These are phyloP conservation scores for Dinomys branickii DNA, from an alignment of 2,113 vertebrate genomes.

Conservation along the genomic window DNA sequence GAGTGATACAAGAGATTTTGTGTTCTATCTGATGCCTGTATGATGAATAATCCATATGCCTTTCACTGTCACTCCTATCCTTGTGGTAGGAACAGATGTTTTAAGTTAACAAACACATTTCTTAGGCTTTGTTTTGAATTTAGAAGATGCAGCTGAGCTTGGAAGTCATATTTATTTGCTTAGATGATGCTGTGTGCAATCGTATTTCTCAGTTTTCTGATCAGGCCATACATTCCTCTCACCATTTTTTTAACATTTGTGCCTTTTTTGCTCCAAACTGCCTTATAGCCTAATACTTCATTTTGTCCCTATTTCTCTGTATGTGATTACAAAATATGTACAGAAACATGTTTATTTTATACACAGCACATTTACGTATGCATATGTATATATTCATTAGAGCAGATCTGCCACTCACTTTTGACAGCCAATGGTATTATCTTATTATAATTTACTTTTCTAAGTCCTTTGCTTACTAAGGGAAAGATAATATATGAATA, in stretches of 20 bases:
- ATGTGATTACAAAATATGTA: constrained; percentile 39
- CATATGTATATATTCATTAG: not conserved
- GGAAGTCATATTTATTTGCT: constrained; percentile 65
- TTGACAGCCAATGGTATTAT: constrained; percentile 41
- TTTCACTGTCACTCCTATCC: constrained; percentile 70
- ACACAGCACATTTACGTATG: not conserved
- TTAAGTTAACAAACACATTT: constrained; percentile 77
- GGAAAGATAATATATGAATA: constrained; percentile 60
- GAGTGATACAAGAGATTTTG: constrained; percentile 52
- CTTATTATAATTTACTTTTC: constrained; percentile 57
- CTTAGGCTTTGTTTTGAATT: constrained; percentile 74
- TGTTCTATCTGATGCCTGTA: constrained; percentile 63
- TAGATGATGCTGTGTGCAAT: constrained; percentile 10
- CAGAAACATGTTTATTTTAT: constrained; percentile 53
- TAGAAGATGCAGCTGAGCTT: constrained; percentile 57
- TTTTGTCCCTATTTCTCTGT: constrained; percentile 43
- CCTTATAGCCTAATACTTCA: not conserved
- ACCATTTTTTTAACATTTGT: constrained; percentile 23
- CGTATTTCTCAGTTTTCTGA: constrained; percentile 67
- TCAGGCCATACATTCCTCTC: not conserved
- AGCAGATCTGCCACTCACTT: constrained; percentile 49
- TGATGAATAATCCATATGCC: constrained; percentile 68
- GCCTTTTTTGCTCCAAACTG: constrained; percentile 45
- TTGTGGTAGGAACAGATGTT: constrained; percentile 77
- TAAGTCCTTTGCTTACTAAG: constrained; percentile 34